Evolutionary conservation across 2,113 vertebrate species (phyloP).

Genomic region (Eolophus roseicapilla): DNA sequence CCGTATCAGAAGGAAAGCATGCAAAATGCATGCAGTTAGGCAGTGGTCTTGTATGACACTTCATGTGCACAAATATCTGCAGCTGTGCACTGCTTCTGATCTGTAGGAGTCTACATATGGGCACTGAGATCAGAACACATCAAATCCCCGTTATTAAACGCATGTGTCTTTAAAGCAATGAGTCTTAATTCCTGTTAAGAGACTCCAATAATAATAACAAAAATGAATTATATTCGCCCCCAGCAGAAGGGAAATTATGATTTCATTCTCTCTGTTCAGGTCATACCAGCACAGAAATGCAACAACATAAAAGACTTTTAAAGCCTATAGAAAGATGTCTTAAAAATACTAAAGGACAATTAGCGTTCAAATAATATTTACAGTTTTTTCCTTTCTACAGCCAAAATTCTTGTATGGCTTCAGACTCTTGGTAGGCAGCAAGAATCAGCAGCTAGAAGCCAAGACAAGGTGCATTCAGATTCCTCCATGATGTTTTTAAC

Average conservation of each 20-base stretch:
- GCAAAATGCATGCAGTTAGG: slow-evolving; percentile 4
- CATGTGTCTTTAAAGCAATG: slow-evolving; percentile 22
- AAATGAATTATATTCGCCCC: neutral
- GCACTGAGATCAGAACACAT: slow-evolving; percentile 24
- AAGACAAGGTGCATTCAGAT: neutral
- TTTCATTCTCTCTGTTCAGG: neutral
- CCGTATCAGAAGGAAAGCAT: slow-evolving; percentile 17
- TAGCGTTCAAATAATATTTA: neutral
- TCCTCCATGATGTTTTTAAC: neutral
- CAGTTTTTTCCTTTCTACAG: neutral
- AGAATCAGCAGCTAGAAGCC: neutral
- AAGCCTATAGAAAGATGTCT: neutral
- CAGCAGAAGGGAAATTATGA: neutral
- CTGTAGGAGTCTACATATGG: slow-evolving; percentile 1
- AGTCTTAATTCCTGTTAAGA: slow-evolving; percentile 27
- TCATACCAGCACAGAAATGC: neutral
- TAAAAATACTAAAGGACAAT: neutral
- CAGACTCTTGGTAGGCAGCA: neutral
- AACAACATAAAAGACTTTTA: neutral
- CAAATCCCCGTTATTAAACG: slow-evolving; percentile 28
- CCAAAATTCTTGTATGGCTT: neutral
- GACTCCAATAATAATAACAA: neutral
- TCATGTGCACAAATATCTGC: slow-evolving; percentile 22
- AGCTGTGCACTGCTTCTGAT: slow-evolving; percentile 55
- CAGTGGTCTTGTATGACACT: slow-evolving; percentile 10